These are phyloP conservation scores for Poecilia gillii DNA, from an alignment of 2,797 vertebrate genomes.

Conservation along the genomic window DNA sequence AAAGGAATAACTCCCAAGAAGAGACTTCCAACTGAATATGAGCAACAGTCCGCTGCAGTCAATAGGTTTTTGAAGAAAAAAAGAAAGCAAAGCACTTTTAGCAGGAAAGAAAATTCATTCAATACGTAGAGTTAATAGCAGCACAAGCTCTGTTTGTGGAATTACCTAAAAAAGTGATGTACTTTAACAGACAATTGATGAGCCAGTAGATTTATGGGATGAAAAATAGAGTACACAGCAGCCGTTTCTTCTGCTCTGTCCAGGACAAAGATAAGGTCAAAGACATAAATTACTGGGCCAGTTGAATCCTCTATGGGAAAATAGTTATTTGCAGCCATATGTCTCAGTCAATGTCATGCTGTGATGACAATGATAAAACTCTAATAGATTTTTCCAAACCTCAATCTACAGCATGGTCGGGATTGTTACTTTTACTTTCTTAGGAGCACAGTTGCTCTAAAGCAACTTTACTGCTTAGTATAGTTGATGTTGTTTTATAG, in stretches of 20 bases:
- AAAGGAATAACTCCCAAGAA: neutral
- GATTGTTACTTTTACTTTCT: neutral
- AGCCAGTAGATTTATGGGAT: neutral
- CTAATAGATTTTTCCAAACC: neutral
- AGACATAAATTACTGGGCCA: neutral
- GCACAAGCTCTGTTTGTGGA: neutral
- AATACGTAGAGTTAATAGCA: neutral
- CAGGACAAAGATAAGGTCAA: neutral
- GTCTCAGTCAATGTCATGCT: neutral
- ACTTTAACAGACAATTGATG: neutral
- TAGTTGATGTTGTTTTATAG: neutral
- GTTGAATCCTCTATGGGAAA: neutral
- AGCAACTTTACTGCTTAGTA: neutral
- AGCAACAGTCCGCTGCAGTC: neutral
- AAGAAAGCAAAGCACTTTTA: neutral
- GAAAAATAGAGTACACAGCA: neutral
- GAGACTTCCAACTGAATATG: neutral
- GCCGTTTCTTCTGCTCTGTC: neutral
- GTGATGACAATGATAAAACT: neutral
- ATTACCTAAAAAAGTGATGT: neutral
- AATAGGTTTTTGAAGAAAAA: neutral
- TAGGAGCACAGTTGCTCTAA: neutral
- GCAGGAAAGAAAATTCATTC: neutral
- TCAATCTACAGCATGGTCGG: neutral
- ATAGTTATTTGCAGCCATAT: conserved; percentile 4